phyloP scores from a whole-genome alignment of 2,797 vertebrate genomes.

The Chelon auratus region DNA sequence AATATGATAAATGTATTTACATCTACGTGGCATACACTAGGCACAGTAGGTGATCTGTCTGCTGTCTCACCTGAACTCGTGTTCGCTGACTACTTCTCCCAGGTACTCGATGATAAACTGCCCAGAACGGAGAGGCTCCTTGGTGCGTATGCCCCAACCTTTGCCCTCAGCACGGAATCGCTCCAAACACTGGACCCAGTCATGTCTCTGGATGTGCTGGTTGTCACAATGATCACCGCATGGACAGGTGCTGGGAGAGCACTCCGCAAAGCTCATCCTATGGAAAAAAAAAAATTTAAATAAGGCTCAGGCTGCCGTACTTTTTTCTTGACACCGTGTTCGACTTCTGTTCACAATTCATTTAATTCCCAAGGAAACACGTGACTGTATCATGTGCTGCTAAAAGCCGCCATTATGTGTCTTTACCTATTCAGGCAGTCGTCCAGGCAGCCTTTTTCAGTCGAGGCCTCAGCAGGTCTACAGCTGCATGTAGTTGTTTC shows the following conservation, averaged over 20 bases:
- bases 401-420: background rate
- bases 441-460: slow-evolving; percentile 92
- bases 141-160: slow-evolving; percentile 98
- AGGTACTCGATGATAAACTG: slow-evolving; percentile 99
- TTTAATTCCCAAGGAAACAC: background rate
- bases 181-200: slow-evolving; percentile 98
- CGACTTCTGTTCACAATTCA: background rate
- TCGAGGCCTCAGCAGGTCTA: slow-evolving; percentile 82
- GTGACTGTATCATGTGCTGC: background rate
- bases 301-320: background rate
- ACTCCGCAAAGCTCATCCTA: slow-evolving; percentile 99
- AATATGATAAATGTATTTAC: background rate
- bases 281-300: background rate
- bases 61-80: slow-evolving; percentile 92
- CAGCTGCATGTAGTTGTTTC: slow-evolving; percentile 98
- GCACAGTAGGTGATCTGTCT: background rate
- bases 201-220: slow-evolving; percentile 97
- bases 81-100: slow-evolving; percentile 98
- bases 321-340: slow-evolving; percentile 1
- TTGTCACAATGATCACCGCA: slow-evolving; percentile 93
- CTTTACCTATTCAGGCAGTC: slow-evolving; percentile 96
- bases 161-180: slow-evolving; percentile 97
- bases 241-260: slow-evolving; percentile 95
- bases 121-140: slow-evolving; percentile 91
- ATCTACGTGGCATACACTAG: background rate